phyloP scores from a whole-genome alignment of 2,888 invertebrate genomes.

The Ophraella communa region DNA sequence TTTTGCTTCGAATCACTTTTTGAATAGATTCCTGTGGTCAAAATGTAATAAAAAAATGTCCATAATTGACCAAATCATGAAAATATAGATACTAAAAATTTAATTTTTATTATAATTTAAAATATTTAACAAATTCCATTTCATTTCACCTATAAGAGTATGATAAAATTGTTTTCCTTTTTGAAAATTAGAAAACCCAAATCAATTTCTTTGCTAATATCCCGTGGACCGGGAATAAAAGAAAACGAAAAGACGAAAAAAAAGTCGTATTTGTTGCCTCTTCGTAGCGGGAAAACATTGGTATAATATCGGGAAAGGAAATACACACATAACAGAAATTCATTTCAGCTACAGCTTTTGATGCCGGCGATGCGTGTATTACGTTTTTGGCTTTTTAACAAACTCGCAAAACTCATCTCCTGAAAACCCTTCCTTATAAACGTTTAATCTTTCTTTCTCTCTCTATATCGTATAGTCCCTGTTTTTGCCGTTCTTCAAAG shows the following conservation, averaged over 20 bases:
- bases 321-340: conserved; percentile 48
- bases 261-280: conserved; percentile 17
- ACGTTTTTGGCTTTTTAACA: conserved; percentile 50
- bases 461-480: conserved; percentile 32
- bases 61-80: too few species aligned
- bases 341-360: conserved; percentile 48
- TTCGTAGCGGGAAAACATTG: conserved; percentile 26
- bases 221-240: conserved; percentile 4
- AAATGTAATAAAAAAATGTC: too few species aligned
- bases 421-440: conserved; percentile 38
- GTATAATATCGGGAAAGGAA: conserved; percentile 39
- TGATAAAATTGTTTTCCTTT: background rate
- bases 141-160: too few species aligned
- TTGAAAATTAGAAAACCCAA: background rate
- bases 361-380: conserved; percentile 46
- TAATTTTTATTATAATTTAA: too few species aligned
- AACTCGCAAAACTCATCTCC: conserved; percentile 40
- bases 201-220: conserved; percentile 1
- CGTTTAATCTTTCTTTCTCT: conserved; percentile 38
- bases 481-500: conserved; percentile 34
- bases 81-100: too few species aligned
- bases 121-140: too few species aligned
- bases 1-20: too few species aligned
- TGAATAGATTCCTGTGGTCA: too few species aligned
- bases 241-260: conserved; percentile 10